Conservation (phyloP, 2,113 vertebrate genomes). For the Perognathus longimembris region DNA sequence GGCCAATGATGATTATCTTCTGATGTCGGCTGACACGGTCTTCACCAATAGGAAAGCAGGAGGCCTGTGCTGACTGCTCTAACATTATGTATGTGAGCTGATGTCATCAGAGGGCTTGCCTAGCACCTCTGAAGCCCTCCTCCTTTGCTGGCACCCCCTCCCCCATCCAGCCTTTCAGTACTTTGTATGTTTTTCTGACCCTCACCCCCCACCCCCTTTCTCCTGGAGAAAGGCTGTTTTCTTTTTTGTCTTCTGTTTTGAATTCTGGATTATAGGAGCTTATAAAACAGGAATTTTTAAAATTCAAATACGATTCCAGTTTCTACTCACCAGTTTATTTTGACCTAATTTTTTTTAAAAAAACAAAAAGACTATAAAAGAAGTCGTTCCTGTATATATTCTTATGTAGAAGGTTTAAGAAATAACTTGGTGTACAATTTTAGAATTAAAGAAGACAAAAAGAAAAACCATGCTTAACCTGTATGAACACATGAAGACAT, state of each 20-base stretch:
- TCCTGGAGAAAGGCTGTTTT: not conserved
- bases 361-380: not conserved
- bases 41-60: slow-evolving; percentile 91
- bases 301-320: not conserved
- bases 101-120: slow-evolving; percentile 86
- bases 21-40: slow-evolving; percentile 97
- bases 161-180: slow-evolving; percentile 44
- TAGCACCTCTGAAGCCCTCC: slow-evolving; percentile 83
- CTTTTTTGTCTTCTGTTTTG: slow-evolving; percentile 19
- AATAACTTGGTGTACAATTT: not conserved
- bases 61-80: slow-evolving; percentile 89
- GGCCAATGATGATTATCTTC: slow-evolving; percentile 93
- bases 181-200: slow-evolving; percentile 69
- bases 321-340: slow-evolving; percentile 38
- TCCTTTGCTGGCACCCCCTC: slow-evolving; percentile 41
- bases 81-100: slow-evolving; percentile 84
- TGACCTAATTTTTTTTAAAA: not conserved
- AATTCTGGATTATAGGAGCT: not conserved
- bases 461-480: not conserved
- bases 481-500: not conserved
- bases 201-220: not conserved
- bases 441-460: not conserved
- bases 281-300: slow-evolving; percentile 22
- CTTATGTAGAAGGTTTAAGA: not conserved
- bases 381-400: not conserved